Evolutionary conservation across 2,888 invertebrate species (phyloP).

Genomic region (Acanthacorydalis orientalis): DNA sequence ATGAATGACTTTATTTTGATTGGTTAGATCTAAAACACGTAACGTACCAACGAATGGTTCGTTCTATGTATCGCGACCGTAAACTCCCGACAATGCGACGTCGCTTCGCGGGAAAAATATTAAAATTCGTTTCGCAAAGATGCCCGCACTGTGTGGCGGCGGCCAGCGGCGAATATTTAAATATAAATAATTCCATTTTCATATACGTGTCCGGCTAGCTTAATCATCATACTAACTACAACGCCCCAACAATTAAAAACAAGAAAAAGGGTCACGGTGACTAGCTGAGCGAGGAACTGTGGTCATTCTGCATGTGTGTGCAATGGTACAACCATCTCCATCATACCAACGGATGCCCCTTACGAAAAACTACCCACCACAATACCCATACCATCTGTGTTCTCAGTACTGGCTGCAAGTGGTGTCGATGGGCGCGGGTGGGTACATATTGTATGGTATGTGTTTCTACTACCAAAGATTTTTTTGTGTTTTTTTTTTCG

Average conservation of each 20-base stretch:
- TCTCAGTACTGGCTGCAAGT: no score
- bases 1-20: no score
- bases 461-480: no score
- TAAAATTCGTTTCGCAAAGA: slow-evolving; percentile 26
- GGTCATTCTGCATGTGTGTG: no score
- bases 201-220: slow-evolving; percentile 7
- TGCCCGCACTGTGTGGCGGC: slow-evolving; percentile 18
- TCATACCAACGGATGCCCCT: neutral
- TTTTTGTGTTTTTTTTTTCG: no score
- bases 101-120: slow-evolving; percentile 9
- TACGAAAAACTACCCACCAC: neutral
- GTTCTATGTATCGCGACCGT: no score
- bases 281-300: no score
- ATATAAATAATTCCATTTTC: slow-evolving; percentile 8
- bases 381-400: no score
- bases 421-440: no score
- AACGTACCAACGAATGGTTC: neutral
- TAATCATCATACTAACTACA: slow-evolving; percentile 6
- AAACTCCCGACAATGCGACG: no score
- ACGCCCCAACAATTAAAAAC: slow-evolving; percentile 1
- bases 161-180: slow-evolving; percentile 4
- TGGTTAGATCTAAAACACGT: neutral
- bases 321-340: neutral
- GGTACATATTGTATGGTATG: no score
- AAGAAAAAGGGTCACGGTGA: slow-evolving; percentile 1